Evolutionary conservation across 2,888 invertebrate genomes (phyloP).

Genomic region (Ectropis crepuscularia): DNA sequence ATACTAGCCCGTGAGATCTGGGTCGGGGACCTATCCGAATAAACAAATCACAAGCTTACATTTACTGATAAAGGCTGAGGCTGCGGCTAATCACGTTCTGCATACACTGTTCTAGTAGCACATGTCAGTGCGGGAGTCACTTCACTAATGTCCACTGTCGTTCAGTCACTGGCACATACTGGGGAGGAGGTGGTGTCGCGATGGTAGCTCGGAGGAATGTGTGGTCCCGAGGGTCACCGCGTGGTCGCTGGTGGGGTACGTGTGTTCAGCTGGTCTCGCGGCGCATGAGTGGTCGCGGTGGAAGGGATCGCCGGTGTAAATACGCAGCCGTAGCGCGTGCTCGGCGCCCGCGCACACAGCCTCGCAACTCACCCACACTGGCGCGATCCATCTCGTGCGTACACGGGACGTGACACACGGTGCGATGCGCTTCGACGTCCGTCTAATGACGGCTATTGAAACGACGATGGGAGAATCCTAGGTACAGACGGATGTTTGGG

Average conservation of each 20-base stretch:
- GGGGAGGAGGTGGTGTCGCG: slow-evolving; percentile 60
- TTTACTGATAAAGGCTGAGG: slow-evolving; percentile 78
- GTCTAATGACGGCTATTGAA: slow-evolving; percentile 55
- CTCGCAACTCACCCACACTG: slow-evolving; percentile 51
- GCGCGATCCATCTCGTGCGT: slow-evolving; percentile 34
- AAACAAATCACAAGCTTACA: slow-evolving; percentile 76
- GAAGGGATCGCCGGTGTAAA: slow-evolving; percentile 83
- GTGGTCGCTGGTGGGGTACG: slow-evolving; percentile 73
- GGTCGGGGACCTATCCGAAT: slow-evolving; percentile 70
- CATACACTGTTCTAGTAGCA: slow-evolving; percentile 65
- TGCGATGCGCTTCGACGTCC: slow-evolving; percentile 48
- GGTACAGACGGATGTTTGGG: slow-evolving; percentile 50
- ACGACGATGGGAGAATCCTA: slow-evolving; percentile 60
- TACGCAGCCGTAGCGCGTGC: slow-evolving; percentile 78
- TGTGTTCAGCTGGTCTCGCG: slow-evolving; percentile 77
- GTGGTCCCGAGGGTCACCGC: slow-evolving; percentile 63
- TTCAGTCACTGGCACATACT: slow-evolving; percentile 78
- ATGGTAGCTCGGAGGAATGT: slow-evolving; percentile 55
- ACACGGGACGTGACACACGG: slow-evolving; percentile 50
- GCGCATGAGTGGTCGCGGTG: slow-evolving; percentile 82
- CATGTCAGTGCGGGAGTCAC: slow-evolving; percentile 78
- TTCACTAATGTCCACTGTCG: slow-evolving; percentile 72
- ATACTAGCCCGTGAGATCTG: slow-evolving; percentile 77
- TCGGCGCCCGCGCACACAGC: slow-evolving; percentile 68
- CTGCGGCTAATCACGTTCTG: slow-evolving; percentile 75